These are phyloP conservation scores for Falco columbarius DNA, from an alignment of 2,797 vertebrate species.

Conservation along the genomic window DNA sequence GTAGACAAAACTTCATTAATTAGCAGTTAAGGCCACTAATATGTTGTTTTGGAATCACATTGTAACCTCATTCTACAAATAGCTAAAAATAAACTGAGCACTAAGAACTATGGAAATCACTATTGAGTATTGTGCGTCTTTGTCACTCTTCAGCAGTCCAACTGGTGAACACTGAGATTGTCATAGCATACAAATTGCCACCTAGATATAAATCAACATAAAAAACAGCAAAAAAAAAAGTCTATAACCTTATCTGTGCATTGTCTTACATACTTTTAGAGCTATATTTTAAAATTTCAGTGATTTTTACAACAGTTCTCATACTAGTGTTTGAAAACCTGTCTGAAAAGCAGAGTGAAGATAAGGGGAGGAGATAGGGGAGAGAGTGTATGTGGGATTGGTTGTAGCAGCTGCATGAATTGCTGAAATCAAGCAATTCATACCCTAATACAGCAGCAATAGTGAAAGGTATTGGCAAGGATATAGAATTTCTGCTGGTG, in stretches of 20 bases:
- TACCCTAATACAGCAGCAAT: not conserved
- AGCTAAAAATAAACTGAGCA: not conserved
- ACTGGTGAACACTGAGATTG: not conserved
- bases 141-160: not conserved
- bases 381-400: not conserved
- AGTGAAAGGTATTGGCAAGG: not conserved
- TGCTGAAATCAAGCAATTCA: not conserved
- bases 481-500: not conserved
- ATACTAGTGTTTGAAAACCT: not conserved
- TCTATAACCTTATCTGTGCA: not conserved
- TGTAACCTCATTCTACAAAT: not conserved
- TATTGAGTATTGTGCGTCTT: not conserved
- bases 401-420: not conserved
- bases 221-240: not conserved
- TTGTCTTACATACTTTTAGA: not conserved
- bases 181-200: not conserved
- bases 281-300: not conserved
- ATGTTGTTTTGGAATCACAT: not conserved
- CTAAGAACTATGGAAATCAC: not conserved
- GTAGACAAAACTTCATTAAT: not conserved
- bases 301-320: not conserved
- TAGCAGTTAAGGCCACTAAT: not conserved
- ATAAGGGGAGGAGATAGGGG: not conserved
- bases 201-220: not conserved
- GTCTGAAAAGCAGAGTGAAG: not conserved